phyloP scores from a whole-genome alignment of 1,140 invertebrate genomes.

The Aporrectodea caliginosa region DNA sequence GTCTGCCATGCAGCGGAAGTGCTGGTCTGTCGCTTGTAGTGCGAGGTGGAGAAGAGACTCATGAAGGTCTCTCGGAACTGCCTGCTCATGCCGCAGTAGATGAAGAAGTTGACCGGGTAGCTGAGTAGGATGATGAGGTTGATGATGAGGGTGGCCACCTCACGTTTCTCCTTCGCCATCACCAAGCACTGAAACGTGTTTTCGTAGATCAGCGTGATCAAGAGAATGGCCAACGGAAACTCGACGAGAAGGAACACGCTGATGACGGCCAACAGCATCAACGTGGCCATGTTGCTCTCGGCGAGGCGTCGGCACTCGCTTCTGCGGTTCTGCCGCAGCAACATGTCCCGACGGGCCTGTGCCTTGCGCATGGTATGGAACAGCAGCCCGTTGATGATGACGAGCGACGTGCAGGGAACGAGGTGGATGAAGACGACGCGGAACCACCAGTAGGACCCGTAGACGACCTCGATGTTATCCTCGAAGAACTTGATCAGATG shows the following conservation, averaged over 20 bases:
- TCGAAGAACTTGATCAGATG: slow-evolving; percentile 6
- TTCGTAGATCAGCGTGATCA: slow-evolving; percentile 24
- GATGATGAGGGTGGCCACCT: slow-evolving; percentile 18
- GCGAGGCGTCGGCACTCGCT: slow-evolving; percentile 75
- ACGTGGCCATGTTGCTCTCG: slow-evolving; percentile 80
- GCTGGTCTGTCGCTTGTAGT: not conserved
- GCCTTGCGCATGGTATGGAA: slow-evolving; percentile 76
- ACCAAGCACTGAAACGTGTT: slow-evolving; percentile 15
- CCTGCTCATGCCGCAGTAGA: slow-evolving; percentile 86
- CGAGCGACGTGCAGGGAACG: slow-evolving; percentile 75
- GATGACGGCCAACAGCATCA: slow-evolving; percentile 73
- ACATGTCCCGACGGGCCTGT: slow-evolving; percentile 70
- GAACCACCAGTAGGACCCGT: slow-evolving; percentile 64
- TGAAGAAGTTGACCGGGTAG: slow-evolving; percentile 87
- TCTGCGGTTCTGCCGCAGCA: slow-evolving; percentile 79
- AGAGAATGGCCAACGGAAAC: slow-evolving; percentile 33
- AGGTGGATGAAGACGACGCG: slow-evolving; percentile 61
- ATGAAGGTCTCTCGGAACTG: slow-evolving; percentile 87
- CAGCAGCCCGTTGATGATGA: slow-evolving; percentile 78
- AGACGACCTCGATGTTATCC: slow-evolving; percentile 5
- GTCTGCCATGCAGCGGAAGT: not conserved
- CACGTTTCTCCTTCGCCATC: slow-evolving; percentile 5
- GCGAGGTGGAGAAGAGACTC: slow-evolving; percentile 64
- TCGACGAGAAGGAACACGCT: slow-evolving; percentile 33
- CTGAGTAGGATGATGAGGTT: slow-evolving; percentile 78